Evolutionary conservation across 2,797 vertebrate genomes (phyloP), one percentile per base, ranked within the genome.

Genomic region (Eidolon dupreanum): DNA sequence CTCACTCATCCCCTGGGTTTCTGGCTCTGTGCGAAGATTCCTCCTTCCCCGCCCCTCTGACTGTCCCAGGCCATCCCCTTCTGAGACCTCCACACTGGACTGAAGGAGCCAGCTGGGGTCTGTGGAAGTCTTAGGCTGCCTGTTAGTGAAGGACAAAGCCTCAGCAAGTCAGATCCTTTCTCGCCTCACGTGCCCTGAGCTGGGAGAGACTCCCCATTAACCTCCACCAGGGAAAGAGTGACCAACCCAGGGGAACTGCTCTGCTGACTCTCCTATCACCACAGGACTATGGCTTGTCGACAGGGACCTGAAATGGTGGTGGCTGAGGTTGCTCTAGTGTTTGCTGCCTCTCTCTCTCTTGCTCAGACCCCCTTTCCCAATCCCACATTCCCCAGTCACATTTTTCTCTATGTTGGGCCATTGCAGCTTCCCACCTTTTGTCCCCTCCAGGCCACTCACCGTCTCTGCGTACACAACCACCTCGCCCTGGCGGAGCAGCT

Each of bases 401-500:
- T 38, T 70, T 31, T 71, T 9, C 55, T 84, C 8, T 8, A 66
- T 26, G 65, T 36, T 16, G 6, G 59, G 5, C 28, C 26, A 1
- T 1, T 8, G 12, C 20, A 41, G 63, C 4, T 28, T 20, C 22
- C 3, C 11, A 3, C 3, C 12, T 6, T 8, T 15, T 1, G 3
- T 38, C 17, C 24, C 9, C 0, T 6, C 38, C 0, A 0, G 4
- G 3, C n/a, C 0, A 0, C 98, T 98, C 96, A 98, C 98, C 88
- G 95, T 98, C 96, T 98, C 98, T 0, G 97, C 96, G 0, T 96
- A 98, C 86, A 99, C 83, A 0, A 87, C 78, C 13, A 98, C 66
- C 46, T 90, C 13, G 5, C 98, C 98, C 36, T 96, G 96, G 0
- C 79, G 93, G 38, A 93, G 97, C 55, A 92, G 93, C 9, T 94